Evolutionary conservation across 2,113 vertebrate genomes (phyloP).

Genomic region (Capra hircus): DNA sequence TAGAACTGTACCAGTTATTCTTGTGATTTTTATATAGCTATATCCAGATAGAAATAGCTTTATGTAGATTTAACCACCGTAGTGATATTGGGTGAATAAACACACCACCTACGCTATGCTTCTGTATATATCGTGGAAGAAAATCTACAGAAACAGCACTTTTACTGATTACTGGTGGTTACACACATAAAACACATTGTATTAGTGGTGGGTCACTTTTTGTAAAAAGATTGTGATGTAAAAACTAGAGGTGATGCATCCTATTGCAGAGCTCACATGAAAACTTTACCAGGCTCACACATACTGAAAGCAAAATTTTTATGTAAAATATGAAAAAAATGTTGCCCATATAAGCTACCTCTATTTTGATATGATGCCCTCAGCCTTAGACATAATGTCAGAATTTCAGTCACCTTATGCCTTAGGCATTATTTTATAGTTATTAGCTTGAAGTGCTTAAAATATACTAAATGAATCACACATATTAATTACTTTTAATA

Average conservation of each 20-base stretch:
- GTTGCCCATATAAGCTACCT: neutral
- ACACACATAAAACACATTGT: neutral
- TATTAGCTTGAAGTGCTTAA: neutral
- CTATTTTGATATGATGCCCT: slow-evolving; percentile 11
- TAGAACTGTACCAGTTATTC: neutral
- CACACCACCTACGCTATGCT: neutral
- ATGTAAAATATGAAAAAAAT: slow-evolving; percentile 3
- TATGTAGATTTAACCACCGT: neutral
- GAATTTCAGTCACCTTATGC: slow-evolving; percentile 1
- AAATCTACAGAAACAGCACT: neutral
- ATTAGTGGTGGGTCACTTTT: neutral
- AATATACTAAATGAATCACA: neutral
- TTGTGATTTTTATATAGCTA: slow-evolving; percentile 23
- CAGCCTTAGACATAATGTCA: neutral
- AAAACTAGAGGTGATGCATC: neutral
- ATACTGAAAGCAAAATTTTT: neutral
- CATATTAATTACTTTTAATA: slow-evolving; percentile 33
- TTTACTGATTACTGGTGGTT: neutral
- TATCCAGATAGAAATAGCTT: neutral
- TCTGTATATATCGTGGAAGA: neutral
- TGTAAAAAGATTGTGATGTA: neutral
- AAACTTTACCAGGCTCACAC: neutral
- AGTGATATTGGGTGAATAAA: neutral
- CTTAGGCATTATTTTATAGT: neutral
- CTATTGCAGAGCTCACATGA: neutral